Percentiles rank a stretch among this genome's conserved stretches.
These are phyloP conservation scores for Malacoraja senta DNA, from an alignment of 2,797 vertebrate species.

Conservation along the genomic window DNA sequence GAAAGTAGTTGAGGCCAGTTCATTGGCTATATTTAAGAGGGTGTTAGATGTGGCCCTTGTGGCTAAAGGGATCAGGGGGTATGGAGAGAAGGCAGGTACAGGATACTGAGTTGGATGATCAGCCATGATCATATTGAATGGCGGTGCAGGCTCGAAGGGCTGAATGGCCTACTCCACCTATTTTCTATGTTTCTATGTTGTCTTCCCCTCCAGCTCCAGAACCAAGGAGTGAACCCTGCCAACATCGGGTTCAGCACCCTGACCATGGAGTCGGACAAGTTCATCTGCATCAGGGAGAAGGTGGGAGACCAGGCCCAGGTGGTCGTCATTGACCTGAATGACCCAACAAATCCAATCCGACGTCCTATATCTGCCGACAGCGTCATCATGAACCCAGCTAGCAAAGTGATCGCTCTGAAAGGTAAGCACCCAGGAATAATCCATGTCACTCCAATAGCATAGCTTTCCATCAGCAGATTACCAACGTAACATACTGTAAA, in stretches of 20 bases:
- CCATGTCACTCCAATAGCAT: neutral
- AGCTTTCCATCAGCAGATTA: neutral
- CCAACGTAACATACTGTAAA: neutral
- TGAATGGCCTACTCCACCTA: too few species aligned
- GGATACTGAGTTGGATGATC: too few species aligned
- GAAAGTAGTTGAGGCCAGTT: too few species aligned
- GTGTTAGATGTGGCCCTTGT: too few species aligned
- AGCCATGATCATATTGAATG: too few species aligned
- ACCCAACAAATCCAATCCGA: constrained; percentile 74
- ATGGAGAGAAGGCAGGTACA: too few species aligned
- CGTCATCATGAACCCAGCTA: constrained; percentile 87
- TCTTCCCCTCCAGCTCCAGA: constrained; percentile 69
- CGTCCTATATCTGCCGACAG: constrained; percentile 84
- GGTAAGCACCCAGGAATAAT: constrained; percentile 53
- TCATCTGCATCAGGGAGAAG: constrained; percentile 85
- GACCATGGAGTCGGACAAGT: constrained; percentile 91
- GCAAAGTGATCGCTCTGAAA: constrained; percentile 88
- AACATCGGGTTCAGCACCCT: constrained; percentile 87
- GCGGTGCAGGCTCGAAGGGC: too few species aligned
- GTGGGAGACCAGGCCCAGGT: constrained; percentile 85
- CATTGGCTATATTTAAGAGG: too few species aligned
- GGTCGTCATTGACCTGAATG: constrained; percentile 78
- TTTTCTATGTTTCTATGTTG: neutral
- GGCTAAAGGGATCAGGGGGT: too few species aligned
- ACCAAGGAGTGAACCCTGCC: constrained; percentile 81